Conservation (phyloP, 2,888 invertebrate genomes). For the Macrosoma leucophasiata region DNA sequence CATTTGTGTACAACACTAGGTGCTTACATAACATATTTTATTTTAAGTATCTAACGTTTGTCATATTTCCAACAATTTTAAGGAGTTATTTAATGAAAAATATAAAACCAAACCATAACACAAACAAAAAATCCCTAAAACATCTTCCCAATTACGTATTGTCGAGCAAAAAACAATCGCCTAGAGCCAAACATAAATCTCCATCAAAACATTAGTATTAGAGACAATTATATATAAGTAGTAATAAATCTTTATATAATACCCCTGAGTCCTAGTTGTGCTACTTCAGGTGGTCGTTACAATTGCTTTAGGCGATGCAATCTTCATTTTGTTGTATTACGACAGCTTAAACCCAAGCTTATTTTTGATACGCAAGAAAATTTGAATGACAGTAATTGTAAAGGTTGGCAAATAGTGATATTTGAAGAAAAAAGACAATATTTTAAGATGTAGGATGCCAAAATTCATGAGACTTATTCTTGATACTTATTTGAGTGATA, state of each 20-base stretch:
- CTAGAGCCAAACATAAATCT: slow-evolving; percentile 65
- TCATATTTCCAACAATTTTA: slow-evolving; percentile 3
- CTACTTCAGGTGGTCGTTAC: slow-evolving; percentile 72
- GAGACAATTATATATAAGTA: slow-evolving; percentile 54
- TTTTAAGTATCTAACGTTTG: slow-evolving; percentile 2
- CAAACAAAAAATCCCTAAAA: no score
- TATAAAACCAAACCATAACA: slow-evolving; percentile 9
- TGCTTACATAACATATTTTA: not conserved
- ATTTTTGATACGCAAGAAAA: no score
- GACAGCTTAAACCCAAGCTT: no score
- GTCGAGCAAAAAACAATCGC: slow-evolving; percentile 34
- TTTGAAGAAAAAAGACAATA: no score
- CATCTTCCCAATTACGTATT: no score
- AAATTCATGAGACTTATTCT: no score
- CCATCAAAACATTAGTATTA: slow-evolving; percentile 52
- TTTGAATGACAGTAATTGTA: no score
- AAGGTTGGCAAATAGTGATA: no score
- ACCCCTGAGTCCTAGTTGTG: slow-evolving; percentile 49
- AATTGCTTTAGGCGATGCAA: slow-evolving; percentile 54
- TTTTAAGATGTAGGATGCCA: no score
- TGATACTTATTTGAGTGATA: no score
- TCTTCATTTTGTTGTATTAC: no score
- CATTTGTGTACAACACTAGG: not conserved
- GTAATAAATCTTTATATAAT: slow-evolving; percentile 71
- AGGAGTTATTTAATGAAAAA: slow-evolving; percentile 11